Base-by-base conservation (phyloP, 2,888 invertebrate genomes). In the Xylota segnis region DNA sequence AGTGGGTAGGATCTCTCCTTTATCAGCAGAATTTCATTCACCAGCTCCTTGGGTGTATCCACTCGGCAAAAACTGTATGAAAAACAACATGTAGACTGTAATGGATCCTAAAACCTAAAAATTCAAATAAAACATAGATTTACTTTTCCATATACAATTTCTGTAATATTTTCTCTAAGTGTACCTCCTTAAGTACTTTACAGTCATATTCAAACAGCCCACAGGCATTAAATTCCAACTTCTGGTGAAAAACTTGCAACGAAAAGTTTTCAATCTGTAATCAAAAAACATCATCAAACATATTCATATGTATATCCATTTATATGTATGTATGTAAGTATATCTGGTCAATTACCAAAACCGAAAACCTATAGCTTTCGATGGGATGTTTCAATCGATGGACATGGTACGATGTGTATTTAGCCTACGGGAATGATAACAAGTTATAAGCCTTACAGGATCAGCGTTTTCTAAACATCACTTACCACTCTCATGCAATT, bases 221-320 rank as follows among this genome's bases (percentile, higher is more conserved):
- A 50, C 23, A 52, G 16, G 61, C 61, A 16, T 47, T 52, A 4
- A 72, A 61, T 40, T 72, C 72, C 7, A 72, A 32, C 14, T 72
- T 72, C 12, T 72, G 52, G 61, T 72, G 52, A 0, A 52, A 40
- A 27, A 72, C n/a, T 72, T 72, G 72, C 5, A 72, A 40, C 6
- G 52, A 61, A 61, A 61, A 72, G 16, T 29, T 29, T 52, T 72
- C 72, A 52, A 72, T 72, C 72, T 72, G 10, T n/a, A 54, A 54
- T 29, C 10, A 9, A 37, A 40, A 40, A 40, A n/a, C 4, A 40
- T 47, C 18, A 18, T 9, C 3, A 23, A 1, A 23, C 3, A 23
- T 23, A 3, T 23, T 23, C 23, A 23, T 23, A 23, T n/a, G n/a
- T n/a, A n/a, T n/a, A n/a, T n/a, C n/a, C n/a, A n/a, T n/a, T n/a